phyloP scores from a whole-genome alignment of 2,113 vertebrate species.

The Nannospalax galili region DNA sequence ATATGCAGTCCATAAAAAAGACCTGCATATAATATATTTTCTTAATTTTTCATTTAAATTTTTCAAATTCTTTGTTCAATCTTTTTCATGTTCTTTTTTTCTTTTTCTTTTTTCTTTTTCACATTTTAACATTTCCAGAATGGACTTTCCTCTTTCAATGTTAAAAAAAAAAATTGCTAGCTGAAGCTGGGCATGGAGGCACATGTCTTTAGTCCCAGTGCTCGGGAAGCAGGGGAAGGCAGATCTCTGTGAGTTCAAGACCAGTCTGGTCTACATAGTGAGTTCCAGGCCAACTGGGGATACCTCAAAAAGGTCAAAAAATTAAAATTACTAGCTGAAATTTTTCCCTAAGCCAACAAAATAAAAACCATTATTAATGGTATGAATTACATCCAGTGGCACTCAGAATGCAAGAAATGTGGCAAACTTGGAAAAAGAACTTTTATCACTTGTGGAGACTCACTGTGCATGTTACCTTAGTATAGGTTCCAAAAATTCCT shows the following conservation, averaged over 20 bases:
- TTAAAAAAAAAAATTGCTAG: background rate
- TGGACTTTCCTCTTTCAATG: background rate
- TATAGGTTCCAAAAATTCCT: background rate
- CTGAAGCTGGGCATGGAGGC: no score
- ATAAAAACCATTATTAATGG: background rate
- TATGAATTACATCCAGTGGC: background rate
- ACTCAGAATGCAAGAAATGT: constrained; percentile 28
- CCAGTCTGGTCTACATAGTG: no score
- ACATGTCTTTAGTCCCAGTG: no score
- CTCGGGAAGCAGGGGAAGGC: no score
- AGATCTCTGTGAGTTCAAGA: no score
- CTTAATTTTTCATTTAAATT: constrained; percentile 36
- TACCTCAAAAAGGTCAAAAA: background rate
- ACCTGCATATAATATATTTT: background rate
- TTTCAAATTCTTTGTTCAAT: no score
- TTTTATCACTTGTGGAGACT: constrained; percentile 1
- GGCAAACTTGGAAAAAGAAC: background rate
- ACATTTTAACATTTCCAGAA: constrained; percentile 36
- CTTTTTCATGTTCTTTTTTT: no score
- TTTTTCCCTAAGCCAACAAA: background rate
- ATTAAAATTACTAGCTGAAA: background rate
- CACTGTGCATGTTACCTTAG: background rate
- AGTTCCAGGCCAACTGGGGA: no score
- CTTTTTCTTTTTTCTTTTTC: background rate
- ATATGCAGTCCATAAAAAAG: background rate